A percentile compares a stretch with the other conserved stretches of the same genome.
Conservation (phyloP, 2,113 vertebrate genomes). For the Carassius carassius region DNA sequence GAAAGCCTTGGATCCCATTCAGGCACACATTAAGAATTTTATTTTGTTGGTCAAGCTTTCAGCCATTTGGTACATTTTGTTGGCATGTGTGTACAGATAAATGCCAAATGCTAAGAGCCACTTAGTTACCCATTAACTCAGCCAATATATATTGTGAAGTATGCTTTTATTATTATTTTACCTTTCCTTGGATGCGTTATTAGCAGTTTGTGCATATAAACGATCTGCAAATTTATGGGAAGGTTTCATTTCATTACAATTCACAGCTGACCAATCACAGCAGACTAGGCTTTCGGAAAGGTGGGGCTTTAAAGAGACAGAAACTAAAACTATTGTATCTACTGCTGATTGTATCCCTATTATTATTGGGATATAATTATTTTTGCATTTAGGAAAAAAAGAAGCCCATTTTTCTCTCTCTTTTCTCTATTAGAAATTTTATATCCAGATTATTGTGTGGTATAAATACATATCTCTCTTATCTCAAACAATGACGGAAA, state of each 20-base stretch:
- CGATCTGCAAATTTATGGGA: not conserved
- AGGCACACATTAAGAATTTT: not conserved
- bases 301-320: not conserved
- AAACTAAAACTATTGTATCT: not conserved
- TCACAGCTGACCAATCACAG: not conserved
- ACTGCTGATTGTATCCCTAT: no score
- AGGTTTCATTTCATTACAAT: not conserved
- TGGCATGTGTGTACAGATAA: not conserved
- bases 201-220: not conserved
- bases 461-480: no score
- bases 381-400: not conserved
- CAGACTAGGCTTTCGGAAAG: not conserved
- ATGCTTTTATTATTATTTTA: not conserved
- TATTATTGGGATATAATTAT: no score
- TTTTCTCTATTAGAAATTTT: not conserved
- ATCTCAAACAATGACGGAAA: no score
- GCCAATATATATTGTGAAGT: not conserved
- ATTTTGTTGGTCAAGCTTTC: not conserved
- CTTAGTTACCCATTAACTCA: constrained; percentile 1
- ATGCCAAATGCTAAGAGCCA: not conserved
- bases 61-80: not conserved
- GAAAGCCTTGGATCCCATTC: not conserved
- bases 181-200: not conserved
- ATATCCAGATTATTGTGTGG: no score
- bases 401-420: not conserved